Evolutionary conservation across 64 coral and sea anemone species (phyloP).

Genomic region (Montipora cactus): DNA sequence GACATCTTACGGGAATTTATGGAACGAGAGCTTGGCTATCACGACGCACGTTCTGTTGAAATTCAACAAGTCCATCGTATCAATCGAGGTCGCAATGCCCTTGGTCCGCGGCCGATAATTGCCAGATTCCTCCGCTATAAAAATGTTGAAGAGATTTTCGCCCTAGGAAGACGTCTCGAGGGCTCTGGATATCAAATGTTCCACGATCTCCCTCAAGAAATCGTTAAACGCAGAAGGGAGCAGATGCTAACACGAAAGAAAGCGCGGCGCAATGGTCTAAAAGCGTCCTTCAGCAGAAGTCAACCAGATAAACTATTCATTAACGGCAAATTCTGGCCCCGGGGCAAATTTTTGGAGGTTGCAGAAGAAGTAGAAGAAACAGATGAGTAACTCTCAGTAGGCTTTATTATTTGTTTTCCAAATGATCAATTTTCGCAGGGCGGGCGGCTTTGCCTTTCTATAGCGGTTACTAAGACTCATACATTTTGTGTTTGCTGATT

Average conservation of each 20-base stretch:
- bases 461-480: too few species aligned
- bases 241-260: constrained; percentile 22
- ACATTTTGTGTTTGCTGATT: too few species aligned
- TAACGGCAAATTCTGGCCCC: constrained; percentile 35
- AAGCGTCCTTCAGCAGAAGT: constrained; percentile 25
- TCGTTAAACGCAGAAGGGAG: background rate
- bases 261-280: background rate
- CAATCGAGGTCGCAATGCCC: background rate
- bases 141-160: background rate
- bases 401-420: background rate
- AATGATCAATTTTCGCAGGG: too few species aligned
- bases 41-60: background rate
- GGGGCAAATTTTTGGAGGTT: background rate
- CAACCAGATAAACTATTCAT: constrained; percentile 49
- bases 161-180: background rate
- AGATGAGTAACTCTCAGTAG: background rate
- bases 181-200: constrained; percentile 20
- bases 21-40: background rate
- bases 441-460: too few species aligned
- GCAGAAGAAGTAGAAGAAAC: background rate
- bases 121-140: constrained; percentile 8
- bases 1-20: constrained; percentile 2
- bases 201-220: constrained; percentile 13
- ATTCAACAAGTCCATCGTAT: background rate
- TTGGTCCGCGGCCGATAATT: background rate